Conservation (phyloP, 2,797 vertebrate genomes). For the Malacoctenus gilli region DNA sequence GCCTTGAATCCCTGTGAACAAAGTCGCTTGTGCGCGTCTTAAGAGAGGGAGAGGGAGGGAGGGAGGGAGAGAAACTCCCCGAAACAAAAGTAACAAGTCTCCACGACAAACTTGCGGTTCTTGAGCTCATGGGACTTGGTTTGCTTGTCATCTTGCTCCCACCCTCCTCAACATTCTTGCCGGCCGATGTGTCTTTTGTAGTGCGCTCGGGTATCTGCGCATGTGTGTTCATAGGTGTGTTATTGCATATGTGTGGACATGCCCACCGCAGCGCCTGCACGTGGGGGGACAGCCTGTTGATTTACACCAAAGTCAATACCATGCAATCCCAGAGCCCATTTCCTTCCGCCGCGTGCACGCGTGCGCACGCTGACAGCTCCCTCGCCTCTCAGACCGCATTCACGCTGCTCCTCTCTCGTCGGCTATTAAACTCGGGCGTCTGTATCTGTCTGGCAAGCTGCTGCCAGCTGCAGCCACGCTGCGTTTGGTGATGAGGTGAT, state of each 20-base stretch:
- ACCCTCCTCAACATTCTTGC: neutral
- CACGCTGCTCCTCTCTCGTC: constrained; percentile 45
- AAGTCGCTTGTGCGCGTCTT: too few species aligned
- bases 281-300: constrained; percentile 1
- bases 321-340: constrained; percentile 18
- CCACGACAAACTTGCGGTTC: too few species aligned
- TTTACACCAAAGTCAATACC: constrained; percentile 24
- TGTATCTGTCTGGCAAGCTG: constrained; percentile 18
- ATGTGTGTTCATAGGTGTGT: neutral
- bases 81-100: too few species aligned
- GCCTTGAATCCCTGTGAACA: too few species aligned
- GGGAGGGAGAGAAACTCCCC: too few species aligned
- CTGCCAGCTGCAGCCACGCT: constrained; percentile 39
- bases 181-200: neutral
- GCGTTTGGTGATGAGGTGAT: constrained; percentile 40
- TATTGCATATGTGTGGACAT: neutral
- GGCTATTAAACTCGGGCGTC: constrained; percentile 57
- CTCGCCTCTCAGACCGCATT: constrained; percentile 42
- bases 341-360: neutral
- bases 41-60: too few species aligned
- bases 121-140: too few species aligned
- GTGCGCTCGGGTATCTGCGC: neutral
- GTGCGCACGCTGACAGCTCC: constrained; percentile 10
- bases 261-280: constrained; percentile 1
- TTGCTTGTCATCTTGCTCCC: too few species aligned